phyloP scores from a whole-genome alignment of 1,140 invertebrate species.

The Drosophila baimaii region DNA sequence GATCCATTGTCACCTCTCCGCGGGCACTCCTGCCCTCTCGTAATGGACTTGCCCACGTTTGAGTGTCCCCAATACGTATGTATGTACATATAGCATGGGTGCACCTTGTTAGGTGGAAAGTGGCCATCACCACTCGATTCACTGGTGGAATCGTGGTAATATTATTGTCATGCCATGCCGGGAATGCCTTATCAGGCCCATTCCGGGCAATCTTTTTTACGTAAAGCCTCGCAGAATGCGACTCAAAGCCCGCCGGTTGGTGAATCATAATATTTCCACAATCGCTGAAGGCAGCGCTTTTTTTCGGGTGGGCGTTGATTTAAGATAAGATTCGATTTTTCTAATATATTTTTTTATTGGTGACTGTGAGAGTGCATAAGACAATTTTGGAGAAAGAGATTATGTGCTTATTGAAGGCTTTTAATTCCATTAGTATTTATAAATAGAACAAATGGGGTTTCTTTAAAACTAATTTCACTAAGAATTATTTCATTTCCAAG shows the following conservation, averaged over 20 bases:
- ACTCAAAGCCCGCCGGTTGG: slow-evolving; percentile 7
- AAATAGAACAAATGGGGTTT: neutral
- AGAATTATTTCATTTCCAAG: too few species aligned
- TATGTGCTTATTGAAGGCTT: neutral
- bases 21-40: neutral
- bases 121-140: neutral
- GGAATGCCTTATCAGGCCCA: slow-evolving; percentile 29
- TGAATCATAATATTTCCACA: slow-evolving; percentile 39
- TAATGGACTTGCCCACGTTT: slow-evolving; percentile 3
- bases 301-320: slow-evolving; percentile 44
- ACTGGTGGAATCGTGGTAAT: slow-evolving; percentile 14
- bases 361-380: neutral
- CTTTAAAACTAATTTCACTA: neutral
- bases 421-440: neutral
- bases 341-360: neutral
- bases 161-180: slow-evolving; percentile 52
- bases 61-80: neutral
- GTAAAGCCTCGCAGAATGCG: slow-evolving; percentile 56
- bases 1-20: neutral
- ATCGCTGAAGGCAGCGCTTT: slow-evolving; percentile 10
- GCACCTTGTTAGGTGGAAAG: slow-evolving; percentile 19
- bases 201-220: slow-evolving; percentile 39
- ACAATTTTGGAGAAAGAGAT: neutral
- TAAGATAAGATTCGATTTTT: slow-evolving; percentile 22
- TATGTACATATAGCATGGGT: slow-evolving; percentile 4